These are phyloP conservation scores for Piprites chloris DNA, from an alignment of 2,113 vertebrate genomes.

Conservation along the genomic window DNA sequence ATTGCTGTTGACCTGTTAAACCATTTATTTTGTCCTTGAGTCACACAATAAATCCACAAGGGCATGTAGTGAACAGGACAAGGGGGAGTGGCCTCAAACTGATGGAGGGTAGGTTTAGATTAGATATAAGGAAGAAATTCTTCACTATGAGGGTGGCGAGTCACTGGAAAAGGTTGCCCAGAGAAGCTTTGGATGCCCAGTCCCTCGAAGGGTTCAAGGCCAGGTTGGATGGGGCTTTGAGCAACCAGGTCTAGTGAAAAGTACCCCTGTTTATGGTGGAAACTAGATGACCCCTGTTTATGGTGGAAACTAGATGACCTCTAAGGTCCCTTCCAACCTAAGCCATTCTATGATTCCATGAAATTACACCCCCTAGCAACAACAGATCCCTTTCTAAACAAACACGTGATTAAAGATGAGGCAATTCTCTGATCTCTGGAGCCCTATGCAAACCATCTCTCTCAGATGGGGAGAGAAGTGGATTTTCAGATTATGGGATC, in stretches of 20 bases:
- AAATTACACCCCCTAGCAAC: constrained; percentile 1
- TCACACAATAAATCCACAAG: not conserved
- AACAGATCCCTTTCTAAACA: not conserved
- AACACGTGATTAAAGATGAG: not conserved
- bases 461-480: not conserved
- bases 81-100: not conserved
- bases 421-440: not conserved
- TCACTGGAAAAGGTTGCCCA: not conserved
- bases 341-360: not conserved
- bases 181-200: not conserved
- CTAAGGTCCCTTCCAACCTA: not conserved
- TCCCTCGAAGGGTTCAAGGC: not conserved
- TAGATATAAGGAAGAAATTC: not conserved
- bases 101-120: not conserved
- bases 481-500: not conserved
- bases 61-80: not conserved
- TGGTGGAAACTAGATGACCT: not conserved
- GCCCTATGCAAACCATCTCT: not conserved
- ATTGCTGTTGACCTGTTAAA: not conserved
- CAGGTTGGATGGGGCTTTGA: not conserved
- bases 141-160: not conserved
- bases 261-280: not conserved
- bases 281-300: not conserved
- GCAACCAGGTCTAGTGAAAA: not conserved
- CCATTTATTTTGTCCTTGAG: not conserved